Percentiles rank a stretch among this genome's conserved stretches.
These are phyloP conservation scores for Dorcus parallelipipedus DNA, from an alignment of 2,888 invertebrate genomes.

Conservation along the genomic window DNA sequence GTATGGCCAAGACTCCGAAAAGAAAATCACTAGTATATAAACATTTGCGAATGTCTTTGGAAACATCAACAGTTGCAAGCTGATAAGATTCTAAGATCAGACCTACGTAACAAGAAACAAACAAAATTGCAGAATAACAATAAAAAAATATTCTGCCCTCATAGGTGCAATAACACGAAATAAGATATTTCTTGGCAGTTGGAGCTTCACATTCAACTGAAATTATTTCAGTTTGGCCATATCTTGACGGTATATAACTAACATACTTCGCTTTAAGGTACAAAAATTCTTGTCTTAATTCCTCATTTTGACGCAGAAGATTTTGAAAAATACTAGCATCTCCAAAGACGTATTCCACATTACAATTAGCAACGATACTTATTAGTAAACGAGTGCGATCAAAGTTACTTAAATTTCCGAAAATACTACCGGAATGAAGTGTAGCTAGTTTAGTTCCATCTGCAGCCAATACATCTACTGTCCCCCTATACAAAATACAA, in stretches of 20 bases:
- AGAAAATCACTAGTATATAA: too few species aligned
- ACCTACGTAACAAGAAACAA: too few species aligned
- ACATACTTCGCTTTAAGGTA: slow-evolving; percentile 6
- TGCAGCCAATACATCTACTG: slow-evolving; percentile 26
- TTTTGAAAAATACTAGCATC: slow-evolving; percentile 2
- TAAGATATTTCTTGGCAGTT: too few species aligned
- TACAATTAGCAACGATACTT: slow-evolving; percentile 22
- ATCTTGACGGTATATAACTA: slow-evolving; percentile 8
- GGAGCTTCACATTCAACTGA: too few species aligned
- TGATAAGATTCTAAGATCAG: too few species aligned
- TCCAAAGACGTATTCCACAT: slow-evolving; percentile 7
- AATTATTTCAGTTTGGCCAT: too few species aligned
- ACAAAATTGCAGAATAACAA: too few species aligned
- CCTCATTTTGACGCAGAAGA: neutral
- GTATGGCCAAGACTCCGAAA: too few species aligned
- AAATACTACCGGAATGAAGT: slow-evolving; percentile 21
- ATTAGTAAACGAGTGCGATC: slow-evolving; percentile 14
- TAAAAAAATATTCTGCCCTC: too few species aligned
- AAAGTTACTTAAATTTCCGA: slow-evolving; percentile 23
- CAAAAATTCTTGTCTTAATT: slow-evolving; percentile 8
- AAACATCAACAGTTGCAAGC: too few species aligned
- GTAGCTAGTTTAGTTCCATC: slow-evolving; percentile 25
- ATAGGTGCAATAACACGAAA: too few species aligned
- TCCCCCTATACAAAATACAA: slow-evolving; percentile 21
- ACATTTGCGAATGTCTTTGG: too few species aligned